These are phyloP conservation scores for Erebia aethiops DNA, from an alignment of 2,888 invertebrate species.

Conservation along the genomic window DNA sequence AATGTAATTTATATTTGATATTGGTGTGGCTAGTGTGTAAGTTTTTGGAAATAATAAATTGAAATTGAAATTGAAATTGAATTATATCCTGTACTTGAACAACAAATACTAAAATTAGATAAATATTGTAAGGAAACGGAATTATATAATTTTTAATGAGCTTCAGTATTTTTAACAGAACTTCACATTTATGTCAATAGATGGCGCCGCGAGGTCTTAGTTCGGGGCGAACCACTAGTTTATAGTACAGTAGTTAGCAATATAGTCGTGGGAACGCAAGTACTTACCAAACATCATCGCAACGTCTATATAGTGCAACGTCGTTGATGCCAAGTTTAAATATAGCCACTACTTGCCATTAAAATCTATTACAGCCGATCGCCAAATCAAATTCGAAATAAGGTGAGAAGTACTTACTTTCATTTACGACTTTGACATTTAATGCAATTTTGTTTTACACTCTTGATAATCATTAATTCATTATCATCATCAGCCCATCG, in stretches of 20 bases:
- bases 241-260: constrained; percentile 20
- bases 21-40: too few relatives aligned
- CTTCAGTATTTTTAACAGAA: too few relatives aligned
- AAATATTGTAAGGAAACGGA: too few relatives aligned
- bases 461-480: not conserved
- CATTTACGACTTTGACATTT: constrained; percentile 25
- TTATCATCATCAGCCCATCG: not conserved
- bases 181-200: too few relatives aligned
- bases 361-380: constrained; percentile 53
- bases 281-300: constrained; percentile 20
- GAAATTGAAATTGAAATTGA: too few relatives aligned
- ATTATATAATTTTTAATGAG: too few relatives aligned
- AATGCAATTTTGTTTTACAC: constrained; percentile 8
- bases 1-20: too few relatives aligned
- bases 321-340: constrained; percentile 67
- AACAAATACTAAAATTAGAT: too few relatives aligned
- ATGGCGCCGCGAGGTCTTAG: too few relatives aligned
- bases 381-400: constrained; percentile 65
- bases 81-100: too few relatives aligned
- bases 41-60: too few relatives aligned
- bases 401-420: constrained; percentile 38
- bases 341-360: constrained; percentile 60
- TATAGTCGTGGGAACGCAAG: constrained; percentile 34
- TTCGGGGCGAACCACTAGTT: too few relatives aligned
- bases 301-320: constrained; percentile 47